phyloP scores from a whole-genome alignment of 2,797 vertebrate genomes.

The Tachyglossus aculeatus region DNA sequence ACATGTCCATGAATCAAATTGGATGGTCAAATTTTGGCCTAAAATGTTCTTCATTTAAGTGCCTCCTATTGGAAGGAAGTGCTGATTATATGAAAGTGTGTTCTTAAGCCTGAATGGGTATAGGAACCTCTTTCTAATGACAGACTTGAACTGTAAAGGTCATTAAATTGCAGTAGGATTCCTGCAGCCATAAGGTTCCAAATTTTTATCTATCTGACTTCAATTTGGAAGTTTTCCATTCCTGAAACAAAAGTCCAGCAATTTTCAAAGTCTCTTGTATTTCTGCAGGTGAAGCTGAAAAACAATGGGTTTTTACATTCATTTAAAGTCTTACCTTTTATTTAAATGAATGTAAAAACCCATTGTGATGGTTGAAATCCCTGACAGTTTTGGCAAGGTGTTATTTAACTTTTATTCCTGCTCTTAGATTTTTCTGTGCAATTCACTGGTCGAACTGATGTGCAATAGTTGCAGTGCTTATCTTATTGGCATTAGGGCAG shows the following conservation, averaged over 20 bases:
- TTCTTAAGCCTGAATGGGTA: not conserved
- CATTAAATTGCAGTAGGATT: not conserved
- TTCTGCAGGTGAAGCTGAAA: slow-evolving; percentile 4
- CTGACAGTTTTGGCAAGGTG: not conserved
- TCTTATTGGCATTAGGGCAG: too few species aligned
- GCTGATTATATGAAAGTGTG: not conserved
- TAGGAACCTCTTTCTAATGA: not conserved
- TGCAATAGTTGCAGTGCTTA: not conserved
- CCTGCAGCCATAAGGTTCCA: not conserved
- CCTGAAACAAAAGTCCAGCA: not conserved
- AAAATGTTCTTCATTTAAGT: not conserved
- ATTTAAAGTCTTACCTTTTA: not conserved
- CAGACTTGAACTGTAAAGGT: not conserved
- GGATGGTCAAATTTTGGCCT: slow-evolving; percentile 61
- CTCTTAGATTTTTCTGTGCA: not conserved
- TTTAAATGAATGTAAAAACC: not conserved
- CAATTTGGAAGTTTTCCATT: not conserved
- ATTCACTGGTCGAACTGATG: not conserved
- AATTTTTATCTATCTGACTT: not conserved
- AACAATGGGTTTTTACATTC: not conserved
- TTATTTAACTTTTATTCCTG: not conserved
- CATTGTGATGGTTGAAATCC: not conserved
- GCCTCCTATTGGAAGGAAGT: not conserved
- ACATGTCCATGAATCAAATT: slow-evolving; percentile 64
- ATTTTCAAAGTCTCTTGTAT: not conserved